Evolutionary conservation across 2,888 invertebrate genomes (phyloP).

Genomic region (Eilema depressum): DNA sequence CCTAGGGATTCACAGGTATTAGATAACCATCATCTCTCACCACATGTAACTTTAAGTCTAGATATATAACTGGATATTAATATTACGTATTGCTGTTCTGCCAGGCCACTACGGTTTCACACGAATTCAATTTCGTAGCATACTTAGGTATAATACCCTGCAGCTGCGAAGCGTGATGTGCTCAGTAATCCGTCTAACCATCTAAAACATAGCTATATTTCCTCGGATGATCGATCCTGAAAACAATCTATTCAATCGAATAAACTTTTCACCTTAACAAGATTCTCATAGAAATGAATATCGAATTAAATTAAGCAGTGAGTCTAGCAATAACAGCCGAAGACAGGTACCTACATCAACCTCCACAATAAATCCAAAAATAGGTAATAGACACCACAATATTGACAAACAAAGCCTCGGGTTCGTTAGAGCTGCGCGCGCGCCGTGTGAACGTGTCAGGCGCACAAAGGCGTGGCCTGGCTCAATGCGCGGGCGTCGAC

Average conservation of each 20-base stretch:
- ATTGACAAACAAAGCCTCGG: conserved; percentile 24
- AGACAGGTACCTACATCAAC: not conserved
- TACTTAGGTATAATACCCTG: too few species aligned
- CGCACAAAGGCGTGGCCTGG: conserved; percentile 52
- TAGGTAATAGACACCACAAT: conserved; percentile 32
- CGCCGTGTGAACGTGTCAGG: conserved; percentile 43
- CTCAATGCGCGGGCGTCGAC: conserved; percentile 30
- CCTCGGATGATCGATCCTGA: not conserved
- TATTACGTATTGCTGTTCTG: too few species aligned
- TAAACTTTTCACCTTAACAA: not conserved
- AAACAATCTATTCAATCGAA: not conserved
- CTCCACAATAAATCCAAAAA: conserved; percentile 1
- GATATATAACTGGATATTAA: too few species aligned
- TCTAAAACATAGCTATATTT: too few species aligned
- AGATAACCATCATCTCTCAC: too few species aligned
- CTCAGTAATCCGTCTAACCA: too few species aligned
- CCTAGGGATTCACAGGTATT: too few species aligned
- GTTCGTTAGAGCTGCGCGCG: not conserved
- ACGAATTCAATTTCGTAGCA: too few species aligned
- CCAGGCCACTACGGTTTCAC: too few species aligned
- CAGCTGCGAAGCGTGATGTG: too few species aligned
- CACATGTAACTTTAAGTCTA: too few species aligned
- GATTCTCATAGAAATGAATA: not conserved
- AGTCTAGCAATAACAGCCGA: not conserved
- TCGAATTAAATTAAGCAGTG: not conserved